Evolutionary conservation across 2,113 vertebrate genomes (phyloP), one percentile per base, ranked within the genome.

Genomic region (Panurus biarmicus): DNA sequence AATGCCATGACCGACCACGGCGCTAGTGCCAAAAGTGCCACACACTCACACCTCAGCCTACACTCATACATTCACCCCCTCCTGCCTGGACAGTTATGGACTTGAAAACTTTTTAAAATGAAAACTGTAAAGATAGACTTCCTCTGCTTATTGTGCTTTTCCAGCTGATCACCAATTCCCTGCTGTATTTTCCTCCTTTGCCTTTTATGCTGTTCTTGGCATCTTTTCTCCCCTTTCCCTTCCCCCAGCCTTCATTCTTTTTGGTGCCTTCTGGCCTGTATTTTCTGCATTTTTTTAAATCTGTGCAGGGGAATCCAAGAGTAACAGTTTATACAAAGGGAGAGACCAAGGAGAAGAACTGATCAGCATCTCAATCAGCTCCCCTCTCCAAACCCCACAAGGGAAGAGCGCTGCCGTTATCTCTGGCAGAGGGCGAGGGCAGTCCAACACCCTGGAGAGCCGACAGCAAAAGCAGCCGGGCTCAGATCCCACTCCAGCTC

Each of bases 281-380:
- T 86, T 94, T 94, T 95, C 78, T 84, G 67, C 15, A 12, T 38
- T 72, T 69, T 87, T 86, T 25, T 3, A 2, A 47, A 83, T 86
- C 82, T 86, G 90, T 18, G 53, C 85, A 93, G 83, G 75, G 75
- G 72, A 92, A 94, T 83, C 92, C 92, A 92, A 92, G 82, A 95
- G 90, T 88, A 96, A 94, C 90, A 90, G 87, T 94, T 93, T 80
- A 74, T 38, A 84, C 40, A 96, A 94, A 94, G 75, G 87, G 56
- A 95, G 80, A 88, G 72, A 80, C 69, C 69, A 57, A 69, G 53
- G 75, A 84, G 85, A 86, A 94, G 85, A 80, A 78, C 47, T 77
- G 87, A 67, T 82, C 87, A 84, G 92, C 94, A 86, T 95, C 87
- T 78, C 69, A 95, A 93, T 88, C 87, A 91, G 93, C 4, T 86